A percentile compares a stretch with the other conserved stretches of the same genome.
phyloP scores from a whole-genome alignment of 2,797 vertebrate species.

The Halcyon smyrnensis region DNA sequence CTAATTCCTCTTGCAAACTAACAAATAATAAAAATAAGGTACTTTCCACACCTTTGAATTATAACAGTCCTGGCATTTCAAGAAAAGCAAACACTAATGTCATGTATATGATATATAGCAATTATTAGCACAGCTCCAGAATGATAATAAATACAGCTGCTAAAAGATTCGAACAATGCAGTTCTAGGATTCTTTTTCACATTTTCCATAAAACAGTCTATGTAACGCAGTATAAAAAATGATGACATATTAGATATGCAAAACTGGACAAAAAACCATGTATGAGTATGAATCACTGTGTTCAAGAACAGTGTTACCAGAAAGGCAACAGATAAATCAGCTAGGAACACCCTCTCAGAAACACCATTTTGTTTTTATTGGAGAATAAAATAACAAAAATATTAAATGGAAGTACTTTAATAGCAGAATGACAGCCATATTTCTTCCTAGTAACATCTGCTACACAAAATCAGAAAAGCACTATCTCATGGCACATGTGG shows the following conservation, averaged over 20 bases:
- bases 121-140: background rate
- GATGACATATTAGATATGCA: background rate
- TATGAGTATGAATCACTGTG: background rate
- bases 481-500: background rate
- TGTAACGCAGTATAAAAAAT: background rate
- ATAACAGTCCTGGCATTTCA: background rate
- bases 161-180: background rate
- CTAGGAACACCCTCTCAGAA: background rate
- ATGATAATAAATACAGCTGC: background rate
- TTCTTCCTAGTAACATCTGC: background rate
- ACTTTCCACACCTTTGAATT: background rate
- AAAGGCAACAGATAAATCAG: background rate
- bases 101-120: background rate
- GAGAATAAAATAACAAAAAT: slow-evolving; percentile 11
- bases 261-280: background rate
- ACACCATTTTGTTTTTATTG: background rate
- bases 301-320: background rate
- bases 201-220: background rate
- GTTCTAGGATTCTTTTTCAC: background rate
- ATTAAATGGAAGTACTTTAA: slow-evolving; percentile 3
- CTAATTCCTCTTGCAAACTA: background rate
- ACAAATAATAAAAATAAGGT: background rate
- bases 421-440: background rate
- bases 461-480: background rate
- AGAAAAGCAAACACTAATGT: background rate